Evolutionary conservation across 2,888 invertebrate genomes (phyloP), one percentile per base, ranked within the genome.

Genomic region (Tachina lurida): DNA sequence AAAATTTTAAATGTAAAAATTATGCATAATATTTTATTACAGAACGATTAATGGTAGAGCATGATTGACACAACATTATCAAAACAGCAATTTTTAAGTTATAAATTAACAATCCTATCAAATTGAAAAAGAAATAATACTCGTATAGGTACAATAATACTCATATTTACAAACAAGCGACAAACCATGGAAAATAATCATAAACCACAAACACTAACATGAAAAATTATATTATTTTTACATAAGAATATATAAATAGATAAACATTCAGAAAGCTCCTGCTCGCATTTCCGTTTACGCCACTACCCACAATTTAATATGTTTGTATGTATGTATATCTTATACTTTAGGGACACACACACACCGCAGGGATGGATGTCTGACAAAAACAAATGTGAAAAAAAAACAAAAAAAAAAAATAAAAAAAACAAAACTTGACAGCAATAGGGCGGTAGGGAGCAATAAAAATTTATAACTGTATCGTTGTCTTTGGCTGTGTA

Each of bases 391-490:
- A 83, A 77, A 77, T 67, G 68, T 62, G 68, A 71, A 84, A 65
- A 87, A 73, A 49, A 65, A 31, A 31, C 31, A 31, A 31, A 31
- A 22, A 22, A 22, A 2, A 2, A 81, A 49, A 62, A 81, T 54
- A 71, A 12, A 71, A 63, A 82, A 87, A 85, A 87, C 86, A 47
- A 84, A 76, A 83, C 81, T 77, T 84, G 84, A 87, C 88, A 87
- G 79, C 88, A 88, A 90, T 90, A 88, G 89, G 90, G 90, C 89
- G 89, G 89, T 88, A 88, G 90, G 90, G 90, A 90, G 88, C 89
- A 90, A 89, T 89, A 89, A 89, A 90, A 83, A 60, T 67, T 19
- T 75, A 77, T 78, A 84, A 65, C 74, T 70, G 58, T 82, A 76
- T 62, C 77, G 54, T 52, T 71, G 63, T 43, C 43, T 60, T 52